Percentiles rank a stretch among this genome's conserved stretches.
phyloP scores from a whole-genome alignment of 2,888 invertebrate genomes.

The Amiota minor region DNA sequence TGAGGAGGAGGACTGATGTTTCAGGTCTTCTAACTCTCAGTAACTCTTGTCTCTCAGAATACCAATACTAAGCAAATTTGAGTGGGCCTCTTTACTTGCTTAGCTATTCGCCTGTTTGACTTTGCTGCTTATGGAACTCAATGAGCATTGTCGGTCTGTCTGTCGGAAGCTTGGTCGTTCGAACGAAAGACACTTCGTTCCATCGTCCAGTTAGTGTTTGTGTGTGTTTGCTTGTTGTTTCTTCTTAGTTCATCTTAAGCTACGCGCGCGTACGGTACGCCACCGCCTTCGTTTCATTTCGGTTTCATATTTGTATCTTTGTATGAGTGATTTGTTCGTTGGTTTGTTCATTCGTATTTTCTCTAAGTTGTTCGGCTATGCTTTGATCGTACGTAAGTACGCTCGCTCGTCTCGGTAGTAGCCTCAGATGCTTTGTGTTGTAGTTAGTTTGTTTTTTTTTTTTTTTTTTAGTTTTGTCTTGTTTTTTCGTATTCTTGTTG shows the following conservation, averaged over 20 bases:
- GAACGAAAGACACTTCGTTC: no score
- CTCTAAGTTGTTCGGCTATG: not conserved
- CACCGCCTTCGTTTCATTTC: conserved; percentile 43
- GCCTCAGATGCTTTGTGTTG: not conserved
- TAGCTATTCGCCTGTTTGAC: no score
- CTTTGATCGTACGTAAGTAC: conserved; percentile 20
- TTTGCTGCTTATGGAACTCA: no score
- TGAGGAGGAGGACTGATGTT: no score
- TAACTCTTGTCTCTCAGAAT: no score
- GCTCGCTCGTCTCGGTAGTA: not conserved
- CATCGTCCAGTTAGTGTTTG: not conserved
- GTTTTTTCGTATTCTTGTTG: conserved; percentile 10
- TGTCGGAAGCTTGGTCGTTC: no score
- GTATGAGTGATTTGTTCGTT: conserved; percentile 17
- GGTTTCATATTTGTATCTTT: not conserved
- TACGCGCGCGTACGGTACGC: conserved; percentile 62
- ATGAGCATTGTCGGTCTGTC: no score
- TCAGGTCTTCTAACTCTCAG: no score
- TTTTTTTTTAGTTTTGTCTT: conserved; percentile 1
- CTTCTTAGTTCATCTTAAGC: conserved; percentile 70
- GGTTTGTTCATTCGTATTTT: conserved; percentile 29
- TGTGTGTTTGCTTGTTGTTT: conserved; percentile 58
- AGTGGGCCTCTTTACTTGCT: no score
- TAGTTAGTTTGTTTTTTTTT: conserved; percentile 1
- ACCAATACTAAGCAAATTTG: no score